These are phyloP conservation scores for Anaspis maculata DNA, from an alignment of 2,888 invertebrate genomes.

Conservation along the genomic window DNA sequence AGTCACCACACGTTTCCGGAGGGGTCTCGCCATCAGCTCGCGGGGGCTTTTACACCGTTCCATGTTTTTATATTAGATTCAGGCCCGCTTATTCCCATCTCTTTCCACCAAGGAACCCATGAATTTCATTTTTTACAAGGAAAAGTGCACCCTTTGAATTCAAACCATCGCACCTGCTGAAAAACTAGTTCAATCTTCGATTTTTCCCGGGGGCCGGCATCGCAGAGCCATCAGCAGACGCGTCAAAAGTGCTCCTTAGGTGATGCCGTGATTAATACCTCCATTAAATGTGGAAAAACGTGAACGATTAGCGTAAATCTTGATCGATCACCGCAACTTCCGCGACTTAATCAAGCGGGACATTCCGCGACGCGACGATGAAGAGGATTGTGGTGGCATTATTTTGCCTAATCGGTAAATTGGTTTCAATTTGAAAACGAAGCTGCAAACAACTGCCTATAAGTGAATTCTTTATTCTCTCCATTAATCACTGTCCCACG, in stretches of 20 bases:
- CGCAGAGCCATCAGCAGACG: no score
- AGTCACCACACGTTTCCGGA: slow-evolving; percentile 4
- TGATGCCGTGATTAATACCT: no score
- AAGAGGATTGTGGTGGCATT: no score
- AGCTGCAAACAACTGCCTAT: slow-evolving; percentile 19
- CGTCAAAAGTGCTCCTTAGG: no score
- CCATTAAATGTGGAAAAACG: slow-evolving; percentile 13
- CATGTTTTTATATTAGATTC: slow-evolving; percentile 1
- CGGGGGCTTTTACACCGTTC: neutral
- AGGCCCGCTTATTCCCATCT: neutral
- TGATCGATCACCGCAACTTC: slow-evolving; percentile 12
- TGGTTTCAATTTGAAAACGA: slow-evolving; percentile 25
- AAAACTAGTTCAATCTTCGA: no score
- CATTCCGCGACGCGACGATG: no score
- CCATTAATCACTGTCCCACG: slow-evolving; percentile 30
- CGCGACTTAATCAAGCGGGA: no score
- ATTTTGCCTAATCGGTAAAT: slow-evolving; percentile 26
- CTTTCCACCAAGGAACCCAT: neutral
- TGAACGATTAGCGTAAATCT: slow-evolving; percentile 17
- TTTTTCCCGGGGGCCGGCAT: no score
- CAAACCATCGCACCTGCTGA: neutral
- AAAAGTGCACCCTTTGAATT: neutral
- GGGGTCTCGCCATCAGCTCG: neutral
- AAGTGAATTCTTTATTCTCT: slow-evolving; percentile 27
- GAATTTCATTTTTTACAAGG: neutral